Percentiles rank a stretch among this genome's conserved stretches.
These are phyloP conservation scores for Coluber constrictor DNA, from an alignment of 2,797 vertebrate species.

Conservation along the genomic window DNA sequence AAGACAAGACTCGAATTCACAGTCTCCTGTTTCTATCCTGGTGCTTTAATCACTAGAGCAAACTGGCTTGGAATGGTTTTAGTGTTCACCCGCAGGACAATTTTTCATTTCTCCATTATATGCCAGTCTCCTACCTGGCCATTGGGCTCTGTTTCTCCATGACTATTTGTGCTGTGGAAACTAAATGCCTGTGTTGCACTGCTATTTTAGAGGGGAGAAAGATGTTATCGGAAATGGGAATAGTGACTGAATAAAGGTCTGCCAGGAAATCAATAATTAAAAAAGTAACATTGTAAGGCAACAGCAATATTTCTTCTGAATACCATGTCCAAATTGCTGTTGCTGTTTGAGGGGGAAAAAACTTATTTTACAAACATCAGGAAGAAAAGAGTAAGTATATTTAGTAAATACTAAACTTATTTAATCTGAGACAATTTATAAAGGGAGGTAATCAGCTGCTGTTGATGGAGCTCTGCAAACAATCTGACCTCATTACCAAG, in stretches of 20 bases:
- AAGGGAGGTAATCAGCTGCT: background rate
- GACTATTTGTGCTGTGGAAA: background rate
- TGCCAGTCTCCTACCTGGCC: background rate
- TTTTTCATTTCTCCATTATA: background rate
- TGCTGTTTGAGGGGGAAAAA: background rate
- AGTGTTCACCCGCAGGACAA: background rate
- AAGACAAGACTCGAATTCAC: background rate
- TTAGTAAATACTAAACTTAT: background rate
- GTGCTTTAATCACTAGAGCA: background rate
- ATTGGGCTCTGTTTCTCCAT: background rate
- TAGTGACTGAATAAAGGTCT: background rate
- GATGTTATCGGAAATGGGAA: background rate
- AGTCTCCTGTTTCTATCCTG: background rate
- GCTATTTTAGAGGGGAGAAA: background rate
- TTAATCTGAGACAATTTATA: background rate
- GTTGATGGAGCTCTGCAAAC: background rate
- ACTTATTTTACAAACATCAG: background rate
- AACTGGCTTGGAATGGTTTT: background rate
- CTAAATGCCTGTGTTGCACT: background rate
- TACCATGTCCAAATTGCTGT: background rate
- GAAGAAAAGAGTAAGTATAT: background rate
- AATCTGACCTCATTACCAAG: background rate
- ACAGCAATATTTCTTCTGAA: background rate
- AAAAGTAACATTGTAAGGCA: background rate
- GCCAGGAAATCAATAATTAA: background rate